Evolutionary conservation across 37 sponge, comb jelly and placozoan genomes (phyloP), one percentile per base, ranked within the genome.

Genomic region (Halisarca cf. caerulea): DNA sequence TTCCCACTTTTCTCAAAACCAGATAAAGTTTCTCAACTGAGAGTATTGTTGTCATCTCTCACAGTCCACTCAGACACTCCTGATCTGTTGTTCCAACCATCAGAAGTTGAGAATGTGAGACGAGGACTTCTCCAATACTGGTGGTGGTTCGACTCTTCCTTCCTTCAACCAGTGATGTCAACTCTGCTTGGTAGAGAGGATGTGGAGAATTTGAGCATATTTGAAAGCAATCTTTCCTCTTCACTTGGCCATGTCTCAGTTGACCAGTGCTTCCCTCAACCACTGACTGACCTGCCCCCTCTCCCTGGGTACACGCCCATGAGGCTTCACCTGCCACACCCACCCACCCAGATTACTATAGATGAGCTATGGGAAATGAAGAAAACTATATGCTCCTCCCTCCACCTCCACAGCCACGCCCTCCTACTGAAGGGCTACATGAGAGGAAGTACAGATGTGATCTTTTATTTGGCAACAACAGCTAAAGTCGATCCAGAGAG

Each of bases 371-470:
- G 77, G 77, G 24, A 23, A 37, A 21, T 74, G 25, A 74, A 74
- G 77, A 37, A 74, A 44, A 23, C 39, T n/a, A 23, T 74, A 20
- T 44, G 45, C n/a, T 44, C 45, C 45, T 1, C 77, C 77, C 77
- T 74, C 24, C 11, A 37, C 45, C 77, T 74, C 42, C 77, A 40
- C 21, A 23, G 23, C 77, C 42, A 74, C 42, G 42, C 77, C 77
- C 42, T 74, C 42, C 77, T 74, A 17, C 77, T 74, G 25, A 74
- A 43, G 45, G 77, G 77, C 77, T 74, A 74, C 77, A 40, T 44
- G 77, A 25, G 17, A n/a, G 77, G 77, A 43, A 74, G 77, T 25
- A 43, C 45, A 8, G 43, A 18, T 7, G 9, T 43, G n/a, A 24
- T 74, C 21, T 74, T 74, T 44, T 39, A 68, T 34, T 34, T 68